phyloP scores from a whole-genome alignment of 1,140 invertebrate genomes.

The Catajapyx aquilonaris region DNA sequence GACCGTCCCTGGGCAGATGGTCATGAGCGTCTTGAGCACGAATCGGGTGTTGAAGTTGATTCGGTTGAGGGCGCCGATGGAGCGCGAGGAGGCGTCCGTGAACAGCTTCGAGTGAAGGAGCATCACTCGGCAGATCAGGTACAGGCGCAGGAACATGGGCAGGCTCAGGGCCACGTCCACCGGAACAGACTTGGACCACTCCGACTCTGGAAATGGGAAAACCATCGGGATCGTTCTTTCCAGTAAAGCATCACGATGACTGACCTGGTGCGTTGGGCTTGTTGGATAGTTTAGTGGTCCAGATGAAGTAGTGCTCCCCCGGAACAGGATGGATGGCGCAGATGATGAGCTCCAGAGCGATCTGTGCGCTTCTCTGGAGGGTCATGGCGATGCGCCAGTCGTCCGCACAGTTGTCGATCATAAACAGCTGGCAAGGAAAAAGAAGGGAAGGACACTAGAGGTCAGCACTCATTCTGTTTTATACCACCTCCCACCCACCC shows the following conservation, averaged over 20 bases:
- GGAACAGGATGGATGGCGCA: constrained; percentile 96
- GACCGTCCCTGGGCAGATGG: constrained; percentile 96
- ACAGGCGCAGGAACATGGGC: constrained; percentile 97
- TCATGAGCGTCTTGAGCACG: constrained; percentile 98
- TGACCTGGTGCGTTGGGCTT: constrained; percentile 63
- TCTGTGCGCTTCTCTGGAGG: constrained; percentile 82
- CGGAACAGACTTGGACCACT: constrained; percentile 67
- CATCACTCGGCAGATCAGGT: constrained; percentile 98
- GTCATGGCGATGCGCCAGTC: constrained; percentile 99
- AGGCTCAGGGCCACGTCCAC: constrained; percentile 91
- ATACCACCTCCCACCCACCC: too few relatives aligned
- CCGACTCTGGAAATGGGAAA: constrained; percentile 1
- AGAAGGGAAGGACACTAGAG: constrained; percentile 7
- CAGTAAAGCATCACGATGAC: too few relatives aligned
- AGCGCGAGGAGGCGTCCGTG: constrained; percentile 87
- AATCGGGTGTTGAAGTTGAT: constrained; percentile 35
- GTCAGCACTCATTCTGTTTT: background rate
- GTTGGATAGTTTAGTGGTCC: constrained; percentile 88
- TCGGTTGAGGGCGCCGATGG: constrained; percentile 38
- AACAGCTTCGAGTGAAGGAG: constrained; percentile 96
- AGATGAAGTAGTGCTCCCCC: constrained; percentile 83
- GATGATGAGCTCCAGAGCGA: constrained; percentile 76
- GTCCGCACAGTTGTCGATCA: constrained; percentile 99
- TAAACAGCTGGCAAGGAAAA: constrained; percentile 59
- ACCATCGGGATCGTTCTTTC: background rate